Conservation (phyloP, 1,140 invertebrate genomes). For the Macrosteles quadrilineatus region DNA sequence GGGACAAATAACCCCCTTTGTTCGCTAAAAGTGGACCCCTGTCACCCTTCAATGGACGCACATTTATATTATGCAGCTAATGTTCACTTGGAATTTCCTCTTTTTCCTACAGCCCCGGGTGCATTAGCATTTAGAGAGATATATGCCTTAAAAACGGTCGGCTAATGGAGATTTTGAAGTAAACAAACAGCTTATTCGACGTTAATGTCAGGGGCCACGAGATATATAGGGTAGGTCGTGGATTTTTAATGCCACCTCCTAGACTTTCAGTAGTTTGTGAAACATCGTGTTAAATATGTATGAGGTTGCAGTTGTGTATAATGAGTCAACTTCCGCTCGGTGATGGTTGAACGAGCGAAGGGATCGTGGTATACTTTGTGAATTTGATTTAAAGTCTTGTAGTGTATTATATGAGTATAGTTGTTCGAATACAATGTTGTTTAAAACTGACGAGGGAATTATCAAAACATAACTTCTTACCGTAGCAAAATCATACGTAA, state of each 20-base stretch:
- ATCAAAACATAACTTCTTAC: no score
- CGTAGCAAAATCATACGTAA: no score
- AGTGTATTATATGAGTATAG: no score
- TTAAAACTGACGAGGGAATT: no score
- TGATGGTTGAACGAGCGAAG: no score
- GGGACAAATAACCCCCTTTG: conserved; percentile 8
- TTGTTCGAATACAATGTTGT: no score
- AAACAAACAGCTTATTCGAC: neutral
- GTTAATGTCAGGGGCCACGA: neutral
- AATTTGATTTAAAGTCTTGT: no score
- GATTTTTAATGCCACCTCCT: neutral
- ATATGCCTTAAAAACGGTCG: neutral
- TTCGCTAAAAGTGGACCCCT: conserved; percentile 1
- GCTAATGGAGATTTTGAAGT: conserved; percentile 11
- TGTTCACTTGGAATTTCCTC: conserved; percentile 14
- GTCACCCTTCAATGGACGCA: conserved; percentile 15
- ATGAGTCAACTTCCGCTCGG: neutral
- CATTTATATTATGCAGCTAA: conserved; percentile 6
- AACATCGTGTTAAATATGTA: conserved; percentile 3
- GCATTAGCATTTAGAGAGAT: conserved; percentile 16
- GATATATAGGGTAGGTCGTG: conserved; percentile 9
- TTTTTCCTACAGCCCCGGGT: neutral
- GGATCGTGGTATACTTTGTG: no score
- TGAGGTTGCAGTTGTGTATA: neutral
- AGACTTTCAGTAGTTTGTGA: neutral